These are phyloP conservation scores for Vollenhovia emeryi DNA, from an alignment of 1,140 invertebrate species.

Conservation along the genomic window DNA sequence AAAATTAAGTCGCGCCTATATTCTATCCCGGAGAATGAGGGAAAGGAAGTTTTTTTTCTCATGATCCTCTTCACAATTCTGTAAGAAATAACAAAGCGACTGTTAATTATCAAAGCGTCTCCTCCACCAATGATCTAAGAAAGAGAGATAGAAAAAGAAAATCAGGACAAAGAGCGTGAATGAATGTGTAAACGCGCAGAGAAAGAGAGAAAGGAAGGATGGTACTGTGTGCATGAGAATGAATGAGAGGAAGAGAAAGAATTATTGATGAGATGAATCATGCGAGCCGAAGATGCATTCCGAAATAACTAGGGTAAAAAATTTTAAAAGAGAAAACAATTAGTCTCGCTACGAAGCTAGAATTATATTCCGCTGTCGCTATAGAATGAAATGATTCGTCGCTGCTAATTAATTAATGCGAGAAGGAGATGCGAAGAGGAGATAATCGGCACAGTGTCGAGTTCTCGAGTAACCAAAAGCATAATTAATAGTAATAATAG, in stretches of 20 bases:
- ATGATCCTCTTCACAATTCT: slow-evolving; percentile 5
- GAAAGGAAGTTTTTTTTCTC: slow-evolving; percentile 19
- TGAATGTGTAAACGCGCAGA: background rate
- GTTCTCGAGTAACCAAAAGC: slow-evolving; percentile 49
- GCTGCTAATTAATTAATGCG: slow-evolving; percentile 19
- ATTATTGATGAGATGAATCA: slow-evolving; percentile 38
- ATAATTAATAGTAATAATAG: slow-evolving; percentile 55
- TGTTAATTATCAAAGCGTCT: slow-evolving; percentile 15
- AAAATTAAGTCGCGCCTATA: slow-evolving; percentile 40
- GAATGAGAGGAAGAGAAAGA: slow-evolving; percentile 20
- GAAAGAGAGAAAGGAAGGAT: slow-evolving; percentile 6
- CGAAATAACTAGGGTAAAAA: slow-evolving; percentile 56
- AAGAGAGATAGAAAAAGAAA: slow-evolving; percentile 29
- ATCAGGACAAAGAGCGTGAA: background rate
- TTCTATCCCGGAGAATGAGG: background rate
- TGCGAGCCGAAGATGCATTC: slow-evolving; percentile 66
- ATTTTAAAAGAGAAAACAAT: slow-evolving; percentile 30
- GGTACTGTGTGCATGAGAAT: slow-evolving; percentile 24
- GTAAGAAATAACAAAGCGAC: slow-evolving; percentile 16
- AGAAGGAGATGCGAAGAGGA: slow-evolving; percentile 29
- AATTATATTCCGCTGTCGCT: slow-evolving; percentile 64
- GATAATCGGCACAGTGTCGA: slow-evolving; percentile 29
- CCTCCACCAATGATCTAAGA: slow-evolving; percentile 9
- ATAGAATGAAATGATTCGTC: slow-evolving; percentile 57
- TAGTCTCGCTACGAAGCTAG: slow-evolving; percentile 65